These are phyloP conservation scores for Vanessa tameamea DNA, from an alignment of 1,140 invertebrate species.

Conservation along the genomic window DNA sequence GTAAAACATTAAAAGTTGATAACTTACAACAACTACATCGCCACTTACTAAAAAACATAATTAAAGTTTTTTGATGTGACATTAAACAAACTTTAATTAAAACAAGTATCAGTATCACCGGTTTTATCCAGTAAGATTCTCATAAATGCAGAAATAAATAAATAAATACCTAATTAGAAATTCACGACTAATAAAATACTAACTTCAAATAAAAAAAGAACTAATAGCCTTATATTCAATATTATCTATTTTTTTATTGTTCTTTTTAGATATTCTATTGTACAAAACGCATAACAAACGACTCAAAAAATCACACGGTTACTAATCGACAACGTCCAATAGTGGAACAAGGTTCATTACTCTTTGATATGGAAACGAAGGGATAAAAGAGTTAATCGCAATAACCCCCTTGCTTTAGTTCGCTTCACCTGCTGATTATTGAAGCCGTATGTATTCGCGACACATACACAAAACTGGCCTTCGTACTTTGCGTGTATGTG, in stretches of 20 bases:
- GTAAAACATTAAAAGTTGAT: slow-evolving; percentile 23
- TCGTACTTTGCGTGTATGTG: slow-evolving; percentile 74
- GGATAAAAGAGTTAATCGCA: slow-evolving; percentile 80
- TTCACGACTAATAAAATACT: slow-evolving; percentile 6
- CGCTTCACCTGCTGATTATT: slow-evolving; percentile 80
- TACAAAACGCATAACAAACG: slow-evolving; percentile 15
- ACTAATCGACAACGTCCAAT: slow-evolving; percentile 75
- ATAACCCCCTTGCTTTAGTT: slow-evolving; percentile 77
- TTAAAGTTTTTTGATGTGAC: background rate
- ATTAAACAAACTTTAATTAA: background rate
- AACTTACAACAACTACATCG: background rate
- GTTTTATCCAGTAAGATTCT: slow-evolving; percentile 29
- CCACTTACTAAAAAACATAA: background rate
- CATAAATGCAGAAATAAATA: slow-evolving; percentile 8
- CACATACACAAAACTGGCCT: slow-evolving; percentile 77
- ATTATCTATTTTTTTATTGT: background rate
- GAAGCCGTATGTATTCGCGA: slow-evolving; percentile 78
- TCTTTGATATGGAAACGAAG: slow-evolving; percentile 81
- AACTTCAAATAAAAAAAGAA: background rate
- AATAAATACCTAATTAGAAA: slow-evolving; percentile 13
- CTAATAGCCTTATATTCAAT: background rate
- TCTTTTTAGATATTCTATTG: slow-evolving; percentile 2
- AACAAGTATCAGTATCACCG: background rate
- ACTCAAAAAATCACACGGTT: slow-evolving; percentile 72
- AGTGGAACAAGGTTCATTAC: slow-evolving; percentile 80